Evolutionary conservation across 2,797 vertebrate species (phyloP).

Genomic region (Dipus sagitta): DNA sequence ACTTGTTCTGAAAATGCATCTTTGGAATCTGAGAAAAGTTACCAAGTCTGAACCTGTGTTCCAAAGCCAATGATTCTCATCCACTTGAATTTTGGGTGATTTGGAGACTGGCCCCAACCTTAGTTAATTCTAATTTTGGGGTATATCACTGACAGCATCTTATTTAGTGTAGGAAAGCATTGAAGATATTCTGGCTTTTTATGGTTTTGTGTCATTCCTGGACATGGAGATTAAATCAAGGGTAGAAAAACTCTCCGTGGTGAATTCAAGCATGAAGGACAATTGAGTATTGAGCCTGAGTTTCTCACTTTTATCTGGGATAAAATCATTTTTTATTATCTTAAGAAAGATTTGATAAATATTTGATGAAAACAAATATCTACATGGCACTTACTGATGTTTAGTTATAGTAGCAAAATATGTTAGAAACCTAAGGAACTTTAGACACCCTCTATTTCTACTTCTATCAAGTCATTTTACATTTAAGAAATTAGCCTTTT

Average conservation of each 20-base stretch:
- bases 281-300: neutral
- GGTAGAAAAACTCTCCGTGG: neutral
- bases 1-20: slow-evolving; percentile 48
- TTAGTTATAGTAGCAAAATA: slow-evolving; percentile 5
- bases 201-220: neutral
- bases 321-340: slow-evolving; percentile 53
- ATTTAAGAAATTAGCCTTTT: neutral
- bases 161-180: slow-evolving; percentile 32
- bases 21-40: slow-evolving; percentile 42
- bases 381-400: neutral
- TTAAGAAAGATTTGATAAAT: slow-evolving; percentile 47
- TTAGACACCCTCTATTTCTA: neutral
- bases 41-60: slow-evolving; percentile 56
- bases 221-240: slow-evolving; percentile 7
- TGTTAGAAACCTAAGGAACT: slow-evolving; percentile 38
- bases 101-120: neutral
- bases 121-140: slow-evolving; percentile 7
- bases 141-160: neutral
- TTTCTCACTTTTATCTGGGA: slow-evolving; percentile 21
- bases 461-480: slow-evolving; percentile 1
- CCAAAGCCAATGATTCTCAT: slow-evolving; percentile 22
- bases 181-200: slow-evolving; percentile 20
- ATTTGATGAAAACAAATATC: neutral
- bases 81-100: slow-evolving; percentile 2
- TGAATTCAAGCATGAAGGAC: neutral